Percentiles rank a stretch among this genome's conserved stretches.
phyloP scores from a whole-genome alignment of 1,140 invertebrate genomes.

The Conus ventricosus region DNA sequence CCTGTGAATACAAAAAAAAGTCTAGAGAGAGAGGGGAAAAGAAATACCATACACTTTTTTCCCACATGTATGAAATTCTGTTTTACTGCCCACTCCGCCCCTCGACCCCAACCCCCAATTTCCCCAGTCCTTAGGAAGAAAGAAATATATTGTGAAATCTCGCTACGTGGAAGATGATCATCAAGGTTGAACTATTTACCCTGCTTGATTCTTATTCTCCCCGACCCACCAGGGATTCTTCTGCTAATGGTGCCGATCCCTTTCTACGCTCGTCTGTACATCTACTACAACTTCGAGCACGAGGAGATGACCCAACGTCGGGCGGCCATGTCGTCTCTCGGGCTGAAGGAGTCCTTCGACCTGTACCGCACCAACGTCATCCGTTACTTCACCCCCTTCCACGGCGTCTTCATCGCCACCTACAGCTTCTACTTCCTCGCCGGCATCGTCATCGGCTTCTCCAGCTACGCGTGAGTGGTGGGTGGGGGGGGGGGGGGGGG shows the following conservation, averaged over 20 bases:
- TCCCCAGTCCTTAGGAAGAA: too few relatives aligned
- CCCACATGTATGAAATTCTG: too few relatives aligned
- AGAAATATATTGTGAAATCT: too few relatives aligned
- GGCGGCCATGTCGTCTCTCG: conserved; percentile 42
- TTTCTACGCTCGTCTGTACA: conserved; percentile 65
- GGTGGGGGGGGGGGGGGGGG: too few relatives aligned
- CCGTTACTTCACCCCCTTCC: conserved; percentile 68
- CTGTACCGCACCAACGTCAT: conserved; percentile 68
- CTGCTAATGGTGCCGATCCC: conserved; percentile 66
- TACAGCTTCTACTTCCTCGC: conserved; percentile 67
- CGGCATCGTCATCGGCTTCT: conserved; percentile 61
- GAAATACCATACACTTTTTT: too few relatives aligned
- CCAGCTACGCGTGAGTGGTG: conserved; percentile 39
- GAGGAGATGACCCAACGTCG: conserved; percentile 57
- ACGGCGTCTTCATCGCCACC: conserved; percentile 65
- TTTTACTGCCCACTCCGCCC: too few relatives aligned
- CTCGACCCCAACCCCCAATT: too few relatives aligned
- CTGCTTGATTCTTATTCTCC: too few relatives aligned
- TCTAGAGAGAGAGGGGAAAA: too few relatives aligned
- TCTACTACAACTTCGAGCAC: conserved; percentile 70
- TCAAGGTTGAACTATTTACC: too few relatives aligned
- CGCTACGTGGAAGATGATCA: too few relatives aligned
- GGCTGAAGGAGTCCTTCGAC: conserved; percentile 56
- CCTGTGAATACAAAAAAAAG: too few relatives aligned
- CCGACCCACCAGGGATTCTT: not conserved